Evolutionary conservation across 2,113 vertebrate genomes (phyloP).

Genomic region (Nansenia antarctica): DNA sequence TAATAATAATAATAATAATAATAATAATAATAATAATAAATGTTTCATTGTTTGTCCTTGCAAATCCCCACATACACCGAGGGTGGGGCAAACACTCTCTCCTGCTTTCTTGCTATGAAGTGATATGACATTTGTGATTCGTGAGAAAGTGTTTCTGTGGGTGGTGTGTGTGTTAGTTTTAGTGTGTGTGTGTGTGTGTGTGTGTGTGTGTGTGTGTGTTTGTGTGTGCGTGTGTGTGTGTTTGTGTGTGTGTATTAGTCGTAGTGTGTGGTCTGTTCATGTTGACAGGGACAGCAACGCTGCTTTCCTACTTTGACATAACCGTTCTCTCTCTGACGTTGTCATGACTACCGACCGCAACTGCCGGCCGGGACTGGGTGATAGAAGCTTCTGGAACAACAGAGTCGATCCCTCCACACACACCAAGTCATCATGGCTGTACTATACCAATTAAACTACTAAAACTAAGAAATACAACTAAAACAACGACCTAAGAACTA

Average conservation of each 20-base stretch:
- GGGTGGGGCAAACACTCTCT: constrained; percentile 24
- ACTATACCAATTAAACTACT: neutral
- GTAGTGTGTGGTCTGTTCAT: constrained; percentile 37
- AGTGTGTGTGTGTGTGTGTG: constrained; percentile 36
- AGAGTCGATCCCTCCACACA: neutral
- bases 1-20: too few species aligned
- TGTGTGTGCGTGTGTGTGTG: constrained; percentile 37
- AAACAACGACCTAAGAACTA: neutral
- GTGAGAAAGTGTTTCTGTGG: constrained; percentile 16
- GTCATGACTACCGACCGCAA: constrained; percentile 33
- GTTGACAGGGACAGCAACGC: constrained; percentile 34
- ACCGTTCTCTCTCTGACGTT: constrained; percentile 28
- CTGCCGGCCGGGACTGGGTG: constrained; percentile 34
- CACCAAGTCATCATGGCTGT: neutral
- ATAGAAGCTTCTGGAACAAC: constrained; percentile 27
- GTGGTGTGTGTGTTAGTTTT: too few species aligned
- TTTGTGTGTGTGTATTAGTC: constrained; percentile 24
- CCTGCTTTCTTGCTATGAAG: constrained; percentile 37
- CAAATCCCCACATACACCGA: constrained; percentile 9
- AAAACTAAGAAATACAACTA: neutral
- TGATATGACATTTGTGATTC: constrained; percentile 29
- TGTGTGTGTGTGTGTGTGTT: constrained; percentile 37
- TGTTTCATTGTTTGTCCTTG: too few species aligned
- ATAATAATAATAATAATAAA: too few species aligned
- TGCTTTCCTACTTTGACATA: constrained; percentile 59